phyloP scores from a whole-genome alignment of 2,888 invertebrate species.

The Cremastobaeus sp. region DNA sequence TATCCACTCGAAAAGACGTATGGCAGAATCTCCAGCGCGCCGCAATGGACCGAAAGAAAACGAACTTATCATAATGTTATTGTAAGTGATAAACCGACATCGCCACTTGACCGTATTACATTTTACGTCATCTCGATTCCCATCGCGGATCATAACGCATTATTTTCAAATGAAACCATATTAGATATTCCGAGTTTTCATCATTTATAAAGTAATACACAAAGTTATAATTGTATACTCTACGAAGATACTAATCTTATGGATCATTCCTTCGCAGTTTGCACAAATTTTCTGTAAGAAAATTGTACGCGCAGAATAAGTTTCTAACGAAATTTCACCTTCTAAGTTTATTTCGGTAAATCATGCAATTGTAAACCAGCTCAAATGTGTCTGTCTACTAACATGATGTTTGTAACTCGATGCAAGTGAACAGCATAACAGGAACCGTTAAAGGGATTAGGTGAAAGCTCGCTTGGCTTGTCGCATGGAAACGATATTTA shows the following conservation, averaged over 20 bases:
- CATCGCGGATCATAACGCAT: slow-evolving; percentile 23
- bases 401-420: too few relatives aligned
- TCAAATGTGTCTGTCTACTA: too few relatives aligned
- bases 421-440: too few relatives aligned
- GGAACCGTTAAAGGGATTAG: too few relatives aligned
- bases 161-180: slow-evolving; percentile 9
- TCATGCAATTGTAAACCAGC: too few relatives aligned
- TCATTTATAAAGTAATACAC: slow-evolving; percentile 22
- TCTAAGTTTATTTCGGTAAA: too few relatives aligned
- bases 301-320: not conserved
- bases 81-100: slow-evolving; percentile 18
- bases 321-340: too few relatives aligned
- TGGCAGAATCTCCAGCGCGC: too few relatives aligned
- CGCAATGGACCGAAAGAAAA: slow-evolving; percentile 10
- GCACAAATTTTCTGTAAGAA: not conserved
- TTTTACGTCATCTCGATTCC: not conserved
- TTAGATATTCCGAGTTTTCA: slow-evolving; percentile 4
- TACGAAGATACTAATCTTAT: slow-evolving; percentile 17
- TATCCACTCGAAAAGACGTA: too few relatives aligned
- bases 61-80: slow-evolving; percentile 33
- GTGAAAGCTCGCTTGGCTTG: too few relatives aligned
- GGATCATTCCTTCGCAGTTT: not conserved
- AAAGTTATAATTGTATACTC: slow-evolving; percentile 27
- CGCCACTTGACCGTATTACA: slow-evolving; percentile 11
- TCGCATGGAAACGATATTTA: too few relatives aligned